Conservation (phyloP, 2,113 vertebrate genomes). For the Podarcis raffonei region DNA sequence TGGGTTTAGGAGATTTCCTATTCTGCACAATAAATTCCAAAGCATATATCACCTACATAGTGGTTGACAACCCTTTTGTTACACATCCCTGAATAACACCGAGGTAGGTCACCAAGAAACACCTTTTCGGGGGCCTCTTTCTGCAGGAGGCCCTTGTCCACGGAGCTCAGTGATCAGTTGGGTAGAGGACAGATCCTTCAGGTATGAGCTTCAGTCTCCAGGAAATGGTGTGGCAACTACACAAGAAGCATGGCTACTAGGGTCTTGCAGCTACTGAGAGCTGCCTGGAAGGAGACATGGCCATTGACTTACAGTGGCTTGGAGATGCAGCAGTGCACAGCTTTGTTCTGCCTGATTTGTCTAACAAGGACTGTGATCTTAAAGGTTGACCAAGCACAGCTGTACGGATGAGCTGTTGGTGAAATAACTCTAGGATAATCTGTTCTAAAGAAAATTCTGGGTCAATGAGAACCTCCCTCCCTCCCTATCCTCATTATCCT, state of each 20-base stretch:
- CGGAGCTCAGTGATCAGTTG: too few relatives aligned
- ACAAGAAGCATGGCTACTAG: neutral
- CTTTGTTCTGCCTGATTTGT: too few relatives aligned
- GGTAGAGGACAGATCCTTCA: neutral
- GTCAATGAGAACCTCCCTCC: neutral
- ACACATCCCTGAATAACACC: neutral
- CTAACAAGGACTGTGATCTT: neutral
- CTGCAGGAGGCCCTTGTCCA: too few relatives aligned
- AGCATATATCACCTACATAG: neutral
- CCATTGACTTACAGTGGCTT: neutral
- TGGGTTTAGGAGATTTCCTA: neutral
- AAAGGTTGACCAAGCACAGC: neutral
- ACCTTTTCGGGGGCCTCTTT: neutral
- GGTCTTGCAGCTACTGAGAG: neutral
- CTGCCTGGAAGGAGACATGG: neutral
- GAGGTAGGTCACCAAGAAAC: neutral
- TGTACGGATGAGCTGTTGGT: neutral
- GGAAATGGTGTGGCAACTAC: neutral
- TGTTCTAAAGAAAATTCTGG: neutral
- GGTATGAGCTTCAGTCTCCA: neutral
- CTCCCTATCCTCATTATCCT: neutral
- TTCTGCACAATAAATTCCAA: neutral
- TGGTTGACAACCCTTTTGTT: neutral
- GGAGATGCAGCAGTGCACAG: neutral
- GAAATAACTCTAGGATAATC: neutral